These are phyloP conservation scores for Oeneis ivallda DNA, from an alignment of 2,888 invertebrate genomes.

Conservation along the genomic window DNA sequence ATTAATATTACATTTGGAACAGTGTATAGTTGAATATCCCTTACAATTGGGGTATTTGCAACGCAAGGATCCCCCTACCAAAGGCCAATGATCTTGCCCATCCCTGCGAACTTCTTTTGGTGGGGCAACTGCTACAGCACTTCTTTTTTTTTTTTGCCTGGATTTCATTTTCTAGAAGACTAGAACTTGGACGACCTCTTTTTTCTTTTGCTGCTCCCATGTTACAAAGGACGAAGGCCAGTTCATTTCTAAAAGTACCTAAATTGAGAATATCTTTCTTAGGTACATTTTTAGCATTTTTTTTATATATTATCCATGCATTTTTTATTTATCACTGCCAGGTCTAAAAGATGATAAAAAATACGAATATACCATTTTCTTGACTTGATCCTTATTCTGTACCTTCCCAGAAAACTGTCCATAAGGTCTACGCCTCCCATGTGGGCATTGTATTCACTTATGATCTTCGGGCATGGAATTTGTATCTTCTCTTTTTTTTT, in stretches of 20 bases:
- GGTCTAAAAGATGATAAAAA: constrained; percentile 51
- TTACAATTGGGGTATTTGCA: constrained; percentile 7
- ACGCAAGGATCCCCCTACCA: not conserved
- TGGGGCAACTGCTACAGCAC: no score
- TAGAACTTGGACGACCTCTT: not conserved
- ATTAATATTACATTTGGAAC: not conserved
- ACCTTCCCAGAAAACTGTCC: constrained; percentile 46
- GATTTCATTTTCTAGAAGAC: not conserved
- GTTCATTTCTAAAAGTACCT: not conserved
- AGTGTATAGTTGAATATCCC: not conserved
- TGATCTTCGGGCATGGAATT: constrained; percentile 38
- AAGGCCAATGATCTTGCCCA: not conserved
- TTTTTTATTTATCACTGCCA: constrained; percentile 53
- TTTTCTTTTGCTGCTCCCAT: no score
- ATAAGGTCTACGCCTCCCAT: constrained; percentile 54
- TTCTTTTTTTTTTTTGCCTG: constrained; percentile 4
- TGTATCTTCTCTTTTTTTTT: constrained; percentile 28
- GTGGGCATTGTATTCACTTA: constrained; percentile 51
- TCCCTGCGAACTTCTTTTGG: no score
- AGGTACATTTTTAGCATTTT: not conserved
- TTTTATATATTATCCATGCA: constrained; percentile 43
- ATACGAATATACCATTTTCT: constrained; percentile 49
- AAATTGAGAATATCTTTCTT: not conserved
- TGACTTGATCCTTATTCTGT: constrained; percentile 42
- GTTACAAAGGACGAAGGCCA: not conserved